phyloP scores from a whole-genome alignment of 23 tunicate genomes.

The Corella eumyota region DNA sequence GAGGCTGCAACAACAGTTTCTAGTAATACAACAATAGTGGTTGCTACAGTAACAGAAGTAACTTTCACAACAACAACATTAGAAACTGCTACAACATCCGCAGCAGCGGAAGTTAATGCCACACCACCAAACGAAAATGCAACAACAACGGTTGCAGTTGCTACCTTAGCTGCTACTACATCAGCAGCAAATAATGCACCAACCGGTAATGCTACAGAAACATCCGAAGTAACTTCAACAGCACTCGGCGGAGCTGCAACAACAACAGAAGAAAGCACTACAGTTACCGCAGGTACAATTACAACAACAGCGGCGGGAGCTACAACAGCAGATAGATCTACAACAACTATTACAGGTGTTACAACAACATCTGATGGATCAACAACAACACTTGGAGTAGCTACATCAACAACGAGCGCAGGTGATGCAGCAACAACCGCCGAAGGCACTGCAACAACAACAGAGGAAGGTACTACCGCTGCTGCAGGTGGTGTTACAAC shows the following conservation, averaged over 20 bases:
- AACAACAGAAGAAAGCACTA: background rate
- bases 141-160: background rate
- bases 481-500: background rate
- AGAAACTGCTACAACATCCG: constrained; percentile 1
- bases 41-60: background rate
- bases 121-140: background rate
- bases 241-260: background rate
- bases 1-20: background rate
- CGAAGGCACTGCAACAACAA: background rate
- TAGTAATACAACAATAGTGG: background rate
- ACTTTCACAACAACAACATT: background rate
- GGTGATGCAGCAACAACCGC: background rate
- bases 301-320: background rate
- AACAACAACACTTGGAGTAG: background rate
- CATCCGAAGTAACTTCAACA: background rate
- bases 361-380: constrained; percentile 1
- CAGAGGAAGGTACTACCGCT: background rate
- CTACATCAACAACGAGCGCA: background rate
- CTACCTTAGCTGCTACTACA: background rate
- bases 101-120: background rate
- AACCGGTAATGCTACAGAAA: background rate
- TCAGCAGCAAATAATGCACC: background rate
- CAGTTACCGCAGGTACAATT: background rate
- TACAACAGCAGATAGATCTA: background rate
- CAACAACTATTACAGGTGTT: constrained; percentile 4